phyloP scores from a whole-genome alignment of 2,113 vertebrate genomes.

The Melospiza melodia region DNA sequence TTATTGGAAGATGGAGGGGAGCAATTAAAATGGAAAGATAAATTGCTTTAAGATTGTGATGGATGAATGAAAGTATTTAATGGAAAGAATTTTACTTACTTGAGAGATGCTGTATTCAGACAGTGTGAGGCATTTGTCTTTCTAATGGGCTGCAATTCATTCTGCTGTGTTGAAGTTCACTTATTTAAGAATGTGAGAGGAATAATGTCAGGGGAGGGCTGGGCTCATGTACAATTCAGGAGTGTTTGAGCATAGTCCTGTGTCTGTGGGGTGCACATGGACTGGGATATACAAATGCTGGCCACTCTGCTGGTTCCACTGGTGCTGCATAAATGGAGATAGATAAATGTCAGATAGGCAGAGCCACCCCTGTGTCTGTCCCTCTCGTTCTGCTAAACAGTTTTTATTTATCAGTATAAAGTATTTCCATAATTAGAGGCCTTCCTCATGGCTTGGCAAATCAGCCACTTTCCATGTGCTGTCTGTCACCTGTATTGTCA shows the following conservation, averaged over 20 bases:
- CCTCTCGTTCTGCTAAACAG: not conserved
- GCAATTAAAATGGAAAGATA: not conserved
- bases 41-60: not conserved
- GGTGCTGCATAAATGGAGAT: not conserved
- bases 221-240: accelerated
- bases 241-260: not conserved
- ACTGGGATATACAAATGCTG: not conserved
- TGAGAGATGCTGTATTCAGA: not conserved
- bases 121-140: not conserved
- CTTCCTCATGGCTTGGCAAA: not conserved
- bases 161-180: not conserved
- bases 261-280: not conserved
- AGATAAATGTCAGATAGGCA: not conserved
- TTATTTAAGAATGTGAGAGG: not conserved
- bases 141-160: not conserved
- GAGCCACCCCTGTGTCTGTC: not conserved
- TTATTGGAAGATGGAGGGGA: not conserved
- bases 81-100: not conserved
- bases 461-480: not conserved
- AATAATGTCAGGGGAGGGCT: not conserved
- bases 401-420: not conserved
- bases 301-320: not conserved
- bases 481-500: not conserved
- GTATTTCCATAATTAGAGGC: not conserved
- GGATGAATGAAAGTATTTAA: not conserved